Base-by-base conservation (phyloP, 2,797 vertebrate species). In the Chrysolophus pictus region DNA sequence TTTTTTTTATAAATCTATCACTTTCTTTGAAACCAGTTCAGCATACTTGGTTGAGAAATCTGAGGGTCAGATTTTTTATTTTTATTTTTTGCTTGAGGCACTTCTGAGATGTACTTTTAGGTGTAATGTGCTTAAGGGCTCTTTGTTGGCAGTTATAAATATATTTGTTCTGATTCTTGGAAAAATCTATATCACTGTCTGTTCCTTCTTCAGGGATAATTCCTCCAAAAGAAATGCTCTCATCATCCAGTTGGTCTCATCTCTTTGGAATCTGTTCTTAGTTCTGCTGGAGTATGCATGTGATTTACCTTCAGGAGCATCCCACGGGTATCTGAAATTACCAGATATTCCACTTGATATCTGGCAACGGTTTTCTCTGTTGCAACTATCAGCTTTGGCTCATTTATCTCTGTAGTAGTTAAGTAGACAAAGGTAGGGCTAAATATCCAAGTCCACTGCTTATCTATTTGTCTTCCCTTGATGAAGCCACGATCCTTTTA, bases 231-330 rank as follows among this genome's bases (percentile, higher is more conserved):
- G 11, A 71, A 81, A 46, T 0, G 1, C 6, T 82, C 18, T 14
- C 14, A 3, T 41, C 68, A 64, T 44, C 5, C 22, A 62, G 1
- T 0, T 2, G 9, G 23, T 78, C 49, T 75, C 3, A 1, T n/a
- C n/a, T 88, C 47, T 29, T 5, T 65, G 41, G 18, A 46, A 70
- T 63, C 24, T 60, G 49, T 41, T 88, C 22, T 49, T 74, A 5
- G 31, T 90, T 90, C 63, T 72, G 15, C 5, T 42, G 46, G 35
- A 68, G 7, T 2, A 56, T 39, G 44, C 8, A 18, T 10, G 7
- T 8, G 42, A 31, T 4, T 51, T 4, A 83, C 21, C 14, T 42
- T 12, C 29, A 7, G 47, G 49, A 87, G 47, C 58, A 76, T 29
- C 44, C 59, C 29, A 29, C 0, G 3, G 17, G 10, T 37, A 41